Evolutionary conservation across 2,888 invertebrate species (phyloP), one percentile per base, ranked within the genome.

Genomic region (Trimorus sp.): DNA sequence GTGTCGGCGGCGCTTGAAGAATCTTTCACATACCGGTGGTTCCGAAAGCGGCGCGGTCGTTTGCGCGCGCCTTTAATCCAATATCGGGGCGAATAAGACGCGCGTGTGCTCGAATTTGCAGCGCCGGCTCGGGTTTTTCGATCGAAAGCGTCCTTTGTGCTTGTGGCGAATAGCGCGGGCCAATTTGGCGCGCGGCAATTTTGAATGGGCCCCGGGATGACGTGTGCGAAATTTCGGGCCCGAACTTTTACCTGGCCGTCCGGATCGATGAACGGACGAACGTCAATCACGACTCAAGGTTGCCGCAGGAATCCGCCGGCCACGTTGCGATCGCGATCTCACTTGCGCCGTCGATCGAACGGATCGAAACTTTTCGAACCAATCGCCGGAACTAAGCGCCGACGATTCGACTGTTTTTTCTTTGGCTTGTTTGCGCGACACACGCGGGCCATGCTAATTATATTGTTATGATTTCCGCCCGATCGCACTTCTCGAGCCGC

Each of bases 1-100:
- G n/a, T n/a, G n/a, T 88, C 86, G 85, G 85, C 86, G 85, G 86
- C 87, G 87, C 89, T 88, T 87, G 82, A 82, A 86, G 85, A 84
- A 84, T 85, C 85, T 86, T 83, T 83, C 83, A 82, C 83, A 63
- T 88, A 89, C 82, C 87, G 88, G 87, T 87, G 87, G 88, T 83
- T 83, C 80, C 65, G 37, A 78, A 38, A 71, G 48, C 42, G 37
- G 37, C 26, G 6, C 56, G 49, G 0, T 36, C 26, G 2, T 58
- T 58, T 54, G 4, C 42, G 12, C 12, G 6, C 11, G 9, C 11
- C 12, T 45, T 45, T 45, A 45, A 45, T 45, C 45, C 45, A 45
- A 45, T 12, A 7, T 45, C 45, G 1, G 12, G 2, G 9, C 45
- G 45, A 45, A 45, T 45, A 45, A 12, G 4, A 26, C 26, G 26